Evolutionary conservation across 2,888 invertebrate genomes (phyloP).

Genomic region (Tenthredo amoena): DNA sequence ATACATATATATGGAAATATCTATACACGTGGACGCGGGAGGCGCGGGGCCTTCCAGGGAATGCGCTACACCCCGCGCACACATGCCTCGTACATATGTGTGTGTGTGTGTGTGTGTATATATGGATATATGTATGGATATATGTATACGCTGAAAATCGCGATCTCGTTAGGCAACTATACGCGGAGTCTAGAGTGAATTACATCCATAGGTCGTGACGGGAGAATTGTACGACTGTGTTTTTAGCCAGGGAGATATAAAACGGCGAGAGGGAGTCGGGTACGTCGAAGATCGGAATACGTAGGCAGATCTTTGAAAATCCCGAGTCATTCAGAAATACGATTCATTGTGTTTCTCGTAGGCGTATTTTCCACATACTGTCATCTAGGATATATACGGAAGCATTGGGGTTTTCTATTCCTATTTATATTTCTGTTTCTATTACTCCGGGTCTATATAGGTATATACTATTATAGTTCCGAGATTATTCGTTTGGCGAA

Average conservation of each 20-base stretch:
- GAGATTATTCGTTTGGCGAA: no score
- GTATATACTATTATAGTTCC: no score
- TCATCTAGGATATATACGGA: neutral
- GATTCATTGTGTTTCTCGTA: neutral
- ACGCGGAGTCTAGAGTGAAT: neutral
- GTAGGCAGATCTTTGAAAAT: neutral
- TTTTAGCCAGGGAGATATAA: no score
- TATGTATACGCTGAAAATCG: neutral
- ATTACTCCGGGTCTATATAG: neutral
- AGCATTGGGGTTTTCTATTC: neutral
- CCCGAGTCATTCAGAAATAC: neutral
- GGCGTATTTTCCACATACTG: neutral
- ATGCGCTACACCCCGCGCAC: neutral
- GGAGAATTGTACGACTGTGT: neutral
- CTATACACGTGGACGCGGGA: neutral
- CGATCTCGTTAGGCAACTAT: conserved; percentile 22
- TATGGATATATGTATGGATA: no score
- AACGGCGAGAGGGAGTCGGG: neutral
- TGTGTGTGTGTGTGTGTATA: no score
- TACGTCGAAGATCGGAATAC: neutral
- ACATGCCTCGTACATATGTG: neutral
- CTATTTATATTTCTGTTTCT: neutral
- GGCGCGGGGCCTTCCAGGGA: neutral
- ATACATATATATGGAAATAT: conserved; percentile 17
- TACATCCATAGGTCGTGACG: neutral